These are phyloP conservation scores for Meiosimyza decipiens DNA, from an alignment of 2,888 invertebrate genomes.

Conservation along the genomic window DNA sequence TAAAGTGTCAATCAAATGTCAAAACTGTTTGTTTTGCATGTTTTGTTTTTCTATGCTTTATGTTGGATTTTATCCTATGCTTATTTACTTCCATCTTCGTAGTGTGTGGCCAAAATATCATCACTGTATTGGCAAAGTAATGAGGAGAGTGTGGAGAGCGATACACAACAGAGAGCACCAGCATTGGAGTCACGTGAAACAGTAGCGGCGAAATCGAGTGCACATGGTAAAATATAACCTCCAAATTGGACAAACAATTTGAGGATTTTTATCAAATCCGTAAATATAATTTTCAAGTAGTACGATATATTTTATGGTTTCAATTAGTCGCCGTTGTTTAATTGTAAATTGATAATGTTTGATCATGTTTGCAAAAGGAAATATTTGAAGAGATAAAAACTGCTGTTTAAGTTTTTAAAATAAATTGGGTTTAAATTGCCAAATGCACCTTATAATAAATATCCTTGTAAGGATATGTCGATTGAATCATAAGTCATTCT, in stretches of 20 bases:
- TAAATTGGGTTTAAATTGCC: no score
- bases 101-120: constrained; percentile 88
- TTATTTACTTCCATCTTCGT: constrained; percentile 32
- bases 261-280: no score
- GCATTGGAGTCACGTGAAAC: constrained; percentile 82
- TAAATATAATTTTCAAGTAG: no score
- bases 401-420: no score
- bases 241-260: no score
- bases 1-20: neutral
- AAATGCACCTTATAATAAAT: no score
- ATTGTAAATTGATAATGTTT: no score
- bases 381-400: no score
- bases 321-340: no score
- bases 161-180: constrained; percentile 78
- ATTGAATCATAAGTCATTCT: no score
- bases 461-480: no score
- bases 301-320: no score
- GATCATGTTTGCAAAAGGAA: neutral
- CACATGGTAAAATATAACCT: constrained; percentile 70
- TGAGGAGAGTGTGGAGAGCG: constrained; percentile 87
- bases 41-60: neutral
- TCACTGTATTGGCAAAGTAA: constrained; percentile 88
- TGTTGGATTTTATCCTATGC: neutral
- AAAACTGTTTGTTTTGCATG: neutral
- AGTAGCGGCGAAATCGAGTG: constrained; percentile 73